These are phyloP conservation scores for Corynorhinus townsendii DNA, from an alignment of 2,113 vertebrate species.

Conservation along the genomic window DNA sequence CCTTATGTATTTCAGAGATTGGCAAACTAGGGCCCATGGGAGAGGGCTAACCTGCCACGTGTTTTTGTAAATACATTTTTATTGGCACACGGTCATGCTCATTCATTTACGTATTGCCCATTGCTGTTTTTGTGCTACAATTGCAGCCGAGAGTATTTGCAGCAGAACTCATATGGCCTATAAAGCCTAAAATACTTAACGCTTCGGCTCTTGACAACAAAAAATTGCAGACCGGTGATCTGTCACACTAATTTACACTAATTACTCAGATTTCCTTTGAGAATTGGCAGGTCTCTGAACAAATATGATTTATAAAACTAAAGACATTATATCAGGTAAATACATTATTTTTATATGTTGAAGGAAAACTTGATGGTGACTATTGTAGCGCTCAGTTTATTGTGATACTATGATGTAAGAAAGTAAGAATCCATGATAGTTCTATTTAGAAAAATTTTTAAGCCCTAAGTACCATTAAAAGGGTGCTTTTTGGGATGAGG, in stretches of 20 bases:
- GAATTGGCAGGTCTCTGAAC: not conserved
- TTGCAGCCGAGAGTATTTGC: not conserved
- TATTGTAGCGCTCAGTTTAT: not conserved
- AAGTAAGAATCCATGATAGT: not conserved
- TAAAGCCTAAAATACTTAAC: not conserved
- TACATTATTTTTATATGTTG: not conserved
- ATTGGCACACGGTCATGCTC: not conserved
- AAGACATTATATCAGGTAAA: not conserved
- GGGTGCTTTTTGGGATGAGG: not conserved
- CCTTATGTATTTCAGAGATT: not conserved
- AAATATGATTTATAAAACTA: not conserved
- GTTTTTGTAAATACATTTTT: constrained; percentile 8
- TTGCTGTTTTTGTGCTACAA: not conserved
- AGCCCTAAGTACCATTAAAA: not conserved
- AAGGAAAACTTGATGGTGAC: not conserved
- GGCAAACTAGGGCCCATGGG: not conserved
- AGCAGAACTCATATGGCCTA: not conserved
- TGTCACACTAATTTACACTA: not conserved
- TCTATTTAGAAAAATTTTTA: not conserved
- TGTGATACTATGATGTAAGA: not conserved
- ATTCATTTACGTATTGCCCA: not conserved
- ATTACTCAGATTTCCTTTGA: not conserved
- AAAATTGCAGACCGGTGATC: not conserved
- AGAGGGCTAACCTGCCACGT: not conserved
- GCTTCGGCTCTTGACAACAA: not conserved